phyloP scores from a whole-genome alignment of 2,797 vertebrate genomes.

The Poecilia velifera region DNA sequence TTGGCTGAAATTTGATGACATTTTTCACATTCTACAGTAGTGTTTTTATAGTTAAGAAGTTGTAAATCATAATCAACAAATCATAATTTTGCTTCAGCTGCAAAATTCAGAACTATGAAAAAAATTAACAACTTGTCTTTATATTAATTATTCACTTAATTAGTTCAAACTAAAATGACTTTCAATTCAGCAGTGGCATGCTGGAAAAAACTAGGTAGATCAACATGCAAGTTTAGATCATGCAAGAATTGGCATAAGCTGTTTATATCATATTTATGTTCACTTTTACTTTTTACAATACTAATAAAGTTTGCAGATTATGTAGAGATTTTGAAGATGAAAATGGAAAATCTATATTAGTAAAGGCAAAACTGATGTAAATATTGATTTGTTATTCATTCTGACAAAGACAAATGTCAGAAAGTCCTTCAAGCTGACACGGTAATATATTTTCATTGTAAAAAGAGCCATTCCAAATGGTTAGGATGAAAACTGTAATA shows the following conservation, averaged over 20 bases:
- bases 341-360: neutral
- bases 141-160: neutral
- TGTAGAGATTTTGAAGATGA: neutral
- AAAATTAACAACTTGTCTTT: neutral
- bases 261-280: neutral
- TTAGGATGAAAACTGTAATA: neutral
- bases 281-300: neutral
- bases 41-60: slow-evolving; percentile 6
- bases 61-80: slow-evolving; percentile 25
- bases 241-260: neutral
- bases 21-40: slow-evolving; percentile 9
- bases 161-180: neutral
- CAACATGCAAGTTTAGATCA: neutral
- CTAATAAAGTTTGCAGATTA: neutral
- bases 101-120: neutral
- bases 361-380: neutral
- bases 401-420: neutral
- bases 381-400: neutral
- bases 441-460: neutral
- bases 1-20: slow-evolving; percentile 11
- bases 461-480: neutral
- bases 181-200: neutral
- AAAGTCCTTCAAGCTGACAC: neutral
- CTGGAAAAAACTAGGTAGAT: neutral
- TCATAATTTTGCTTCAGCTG: slow-evolving; percentile 2